Conservation (phyloP, 1,140 invertebrate species). For the Drosophila sucinea region DNA sequence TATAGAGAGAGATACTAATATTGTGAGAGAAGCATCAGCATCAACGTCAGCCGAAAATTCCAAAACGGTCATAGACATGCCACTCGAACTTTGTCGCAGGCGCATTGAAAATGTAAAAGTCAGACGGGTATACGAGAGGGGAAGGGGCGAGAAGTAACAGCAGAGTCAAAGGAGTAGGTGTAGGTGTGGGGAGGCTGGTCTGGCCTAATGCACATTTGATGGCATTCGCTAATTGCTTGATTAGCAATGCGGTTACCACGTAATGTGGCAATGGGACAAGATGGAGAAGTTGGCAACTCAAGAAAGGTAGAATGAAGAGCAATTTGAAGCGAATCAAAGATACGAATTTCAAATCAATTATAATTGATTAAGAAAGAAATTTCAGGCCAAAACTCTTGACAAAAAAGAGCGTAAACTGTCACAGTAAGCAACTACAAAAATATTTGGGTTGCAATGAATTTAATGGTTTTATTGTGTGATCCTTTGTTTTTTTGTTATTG, state of each 20-base stretch:
- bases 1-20: background rate
- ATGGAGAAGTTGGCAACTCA: background rate
- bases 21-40: conserved; percentile 2
- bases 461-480: conserved; percentile 17
- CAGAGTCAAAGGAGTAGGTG: background rate
- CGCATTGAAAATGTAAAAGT: conserved; percentile 44
- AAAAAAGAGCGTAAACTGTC: conserved; percentile 51
- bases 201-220: conserved; percentile 77
- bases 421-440: conserved; percentile 21
- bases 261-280: conserved; percentile 23
- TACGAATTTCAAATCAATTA: conserved; percentile 70
- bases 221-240: conserved; percentile 79
- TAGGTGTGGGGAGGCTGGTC: background rate
- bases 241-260: conserved; percentile 71
- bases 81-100: conserved; percentile 51
- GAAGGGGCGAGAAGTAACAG: background rate
- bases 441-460: conserved; percentile 64
- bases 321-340: conserved; percentile 43
- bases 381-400: conserved; percentile 41
- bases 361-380: conserved; percentile 68
- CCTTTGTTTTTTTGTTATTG: background rate
- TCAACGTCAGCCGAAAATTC: conserved; percentile 37
- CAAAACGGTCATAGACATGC: conserved; percentile 69
- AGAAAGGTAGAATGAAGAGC: background rate
- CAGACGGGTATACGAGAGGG: background rate